phyloP scores from a whole-genome alignment of 1,140 invertebrate species.

The Temnothorax nylanderi region DNA sequence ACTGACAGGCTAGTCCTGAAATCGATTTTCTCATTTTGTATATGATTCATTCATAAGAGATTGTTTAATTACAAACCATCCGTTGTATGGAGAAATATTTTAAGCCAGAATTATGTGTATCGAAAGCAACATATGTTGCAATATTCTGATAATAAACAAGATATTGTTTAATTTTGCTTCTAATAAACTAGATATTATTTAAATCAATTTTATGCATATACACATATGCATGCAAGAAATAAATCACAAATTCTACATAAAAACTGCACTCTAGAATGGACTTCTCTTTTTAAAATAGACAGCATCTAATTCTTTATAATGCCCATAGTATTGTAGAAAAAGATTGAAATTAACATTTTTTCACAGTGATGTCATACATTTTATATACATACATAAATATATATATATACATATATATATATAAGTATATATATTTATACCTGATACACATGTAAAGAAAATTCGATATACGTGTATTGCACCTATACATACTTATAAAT shows the following conservation, averaged over 20 bases:
- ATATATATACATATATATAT: conserved; percentile 48
- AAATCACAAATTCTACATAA: not conserved
- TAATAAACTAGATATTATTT: not conserved
- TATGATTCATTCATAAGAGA: not conserved
- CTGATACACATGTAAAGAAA: conserved; percentile 34
- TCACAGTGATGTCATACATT: conserved; percentile 19
- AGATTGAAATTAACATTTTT: conserved; percentile 41
- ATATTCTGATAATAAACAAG: too few relatives aligned
- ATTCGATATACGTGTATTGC: conserved; percentile 42
- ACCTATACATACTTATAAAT: conserved; percentile 55
- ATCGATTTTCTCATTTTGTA: not conserved
- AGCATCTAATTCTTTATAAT: conserved; percentile 47
- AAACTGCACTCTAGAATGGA: conserved; percentile 44
- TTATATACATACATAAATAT: conserved; percentile 12
- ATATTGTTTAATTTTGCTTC: not conserved
- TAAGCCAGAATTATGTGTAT: not conserved
- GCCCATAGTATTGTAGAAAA: conserved; percentile 14
- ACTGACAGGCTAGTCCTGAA: not conserved
- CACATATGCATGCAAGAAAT: too few relatives aligned
- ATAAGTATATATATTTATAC: conserved; percentile 33
- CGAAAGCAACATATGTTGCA: too few relatives aligned
- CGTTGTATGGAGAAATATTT: not conserved
- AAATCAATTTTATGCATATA: not conserved
- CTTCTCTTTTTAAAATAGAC: conserved; percentile 1
- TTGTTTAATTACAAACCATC: not conserved